These are phyloP conservation scores for Lacerta viridis DNA, from an alignment of 2,797 vertebrate genomes.

Conservation along the genomic window DNA sequence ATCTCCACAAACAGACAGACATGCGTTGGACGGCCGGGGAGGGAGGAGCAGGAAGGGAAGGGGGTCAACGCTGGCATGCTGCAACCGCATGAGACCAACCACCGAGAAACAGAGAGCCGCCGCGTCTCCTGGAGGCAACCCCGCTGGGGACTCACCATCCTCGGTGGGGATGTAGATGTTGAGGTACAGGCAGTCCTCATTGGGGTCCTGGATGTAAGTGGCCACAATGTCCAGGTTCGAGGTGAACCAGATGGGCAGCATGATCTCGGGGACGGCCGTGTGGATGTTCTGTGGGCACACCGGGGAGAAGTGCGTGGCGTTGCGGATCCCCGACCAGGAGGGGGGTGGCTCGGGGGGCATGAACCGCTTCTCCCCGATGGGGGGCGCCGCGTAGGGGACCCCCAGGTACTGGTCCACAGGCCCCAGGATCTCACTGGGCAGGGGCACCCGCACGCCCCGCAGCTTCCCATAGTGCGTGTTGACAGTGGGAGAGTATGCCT, in stretches of 20 bases:
- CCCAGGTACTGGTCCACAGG: conserved; percentile 98
- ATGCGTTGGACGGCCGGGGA: conserved; percentile 72
- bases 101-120: conserved; percentile 58
- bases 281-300: conserved; percentile 99
- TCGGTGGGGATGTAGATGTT: conserved; percentile 99
- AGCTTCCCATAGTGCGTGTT: conserved; percentile 99
- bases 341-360: conserved; percentile 96
- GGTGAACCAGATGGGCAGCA: conserved; percentile 99
- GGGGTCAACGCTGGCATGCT: conserved; percentile 79
- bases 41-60: conserved; percentile 69
- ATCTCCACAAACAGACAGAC: conserved; percentile 78
- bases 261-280: conserved; percentile 98
- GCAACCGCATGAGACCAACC: conserved; percentile 80
- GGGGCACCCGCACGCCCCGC: conserved; percentile 91
- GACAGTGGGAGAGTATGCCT: conserved; percentile 94
- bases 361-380: conserved; percentile 94
- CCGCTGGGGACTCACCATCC: conserved; percentile 95
- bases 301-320: conserved; percentile 96
- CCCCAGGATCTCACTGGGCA: conserved; percentile 97
- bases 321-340: conserved; percentile 98
- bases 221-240: conserved; percentile 99
- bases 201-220: conserved; percentile 98
- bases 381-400: conserved; percentile 94
- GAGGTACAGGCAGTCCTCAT: conserved; percentile 98
- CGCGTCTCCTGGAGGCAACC: conserved; percentile 57